phyloP scores from a whole-genome alignment of 2,888 invertebrate species.

The Flexamia atlantica region DNA sequence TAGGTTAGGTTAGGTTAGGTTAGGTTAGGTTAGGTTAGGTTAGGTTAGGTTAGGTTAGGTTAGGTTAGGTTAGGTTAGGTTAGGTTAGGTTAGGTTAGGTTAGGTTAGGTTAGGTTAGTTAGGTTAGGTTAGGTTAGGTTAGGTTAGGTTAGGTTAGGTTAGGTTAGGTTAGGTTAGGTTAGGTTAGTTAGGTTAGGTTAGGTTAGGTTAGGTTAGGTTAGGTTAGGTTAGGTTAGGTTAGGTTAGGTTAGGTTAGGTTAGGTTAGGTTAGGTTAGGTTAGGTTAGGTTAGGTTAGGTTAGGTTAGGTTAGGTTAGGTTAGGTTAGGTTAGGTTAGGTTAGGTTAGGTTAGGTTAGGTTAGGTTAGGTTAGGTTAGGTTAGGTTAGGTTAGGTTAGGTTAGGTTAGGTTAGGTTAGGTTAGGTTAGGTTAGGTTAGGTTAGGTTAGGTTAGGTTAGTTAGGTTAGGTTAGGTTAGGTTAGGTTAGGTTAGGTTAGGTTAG shows the following conservation, averaged over 20 bases:
- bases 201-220: slow-evolving; percentile 21
- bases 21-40: slow-evolving; percentile 62
- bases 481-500: slow-evolving; percentile 39
- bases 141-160: slow-evolving; percentile 56
- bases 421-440: slow-evolving; percentile 45
- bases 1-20: slow-evolving; percentile 61
- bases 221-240: slow-evolving; percentile 39
- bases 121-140: slow-evolving; percentile 53
- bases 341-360: slow-evolving; percentile 37
- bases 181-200: slow-evolving; percentile 60
- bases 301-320: slow-evolving; percentile 47
- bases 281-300: slow-evolving; percentile 38
- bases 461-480: slow-evolving; percentile 48
- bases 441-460: slow-evolving; percentile 47
- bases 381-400: slow-evolving; percentile 36
- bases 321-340: slow-evolving; percentile 49
- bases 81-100: slow-evolving; percentile 51
- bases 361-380: slow-evolving; percentile 49
- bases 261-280: slow-evolving; percentile 65
- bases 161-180: slow-evolving; percentile 41
- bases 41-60: slow-evolving; percentile 60
- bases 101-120: slow-evolving; percentile 47
- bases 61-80: slow-evolving; percentile 51
- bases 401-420: slow-evolving; percentile 37
- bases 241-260: slow-evolving; percentile 62